Percentiles rank a stretch among this genome's conserved stretches.
These are phyloP conservation scores for Beris morrisii DNA, from an alignment of 2,888 invertebrate genomes.

Conservation along the genomic window DNA sequence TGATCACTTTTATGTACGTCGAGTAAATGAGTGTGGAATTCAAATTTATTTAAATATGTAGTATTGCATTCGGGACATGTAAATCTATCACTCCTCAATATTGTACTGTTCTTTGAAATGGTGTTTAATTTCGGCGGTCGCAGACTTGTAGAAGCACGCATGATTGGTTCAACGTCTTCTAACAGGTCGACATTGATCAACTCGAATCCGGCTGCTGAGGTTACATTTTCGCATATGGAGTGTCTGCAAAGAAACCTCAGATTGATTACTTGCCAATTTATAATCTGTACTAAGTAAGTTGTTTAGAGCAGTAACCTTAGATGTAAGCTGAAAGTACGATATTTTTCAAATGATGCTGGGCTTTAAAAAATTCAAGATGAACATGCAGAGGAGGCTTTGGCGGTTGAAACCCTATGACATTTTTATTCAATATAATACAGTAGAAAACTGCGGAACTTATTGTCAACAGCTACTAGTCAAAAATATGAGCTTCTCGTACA, in stretches of 20 bases:
- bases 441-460: no score
- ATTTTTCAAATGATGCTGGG: no score
- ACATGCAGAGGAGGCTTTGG: no score
- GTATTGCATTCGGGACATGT: constrained; percentile 9
- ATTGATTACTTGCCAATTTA: neutral
- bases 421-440: no score
- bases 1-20: constrained; percentile 5
- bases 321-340: no score
- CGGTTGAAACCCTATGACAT: no score
- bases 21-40: constrained; percentile 12
- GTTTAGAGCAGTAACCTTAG: no score
- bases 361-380: no score
- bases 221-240: neutral
- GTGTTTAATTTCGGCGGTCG: neutral
- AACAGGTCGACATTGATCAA: neutral
- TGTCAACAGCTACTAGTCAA: no score
- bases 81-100: neutral
- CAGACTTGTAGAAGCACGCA: neutral
- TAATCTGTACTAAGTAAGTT: no score
- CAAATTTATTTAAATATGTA: neutral
- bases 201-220: constrained; percentile 1
- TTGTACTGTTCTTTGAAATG: no score
- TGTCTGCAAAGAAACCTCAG: constrained; percentile 23
- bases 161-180: neutral
- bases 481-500: no score